Evolutionary conservation across 64 coral and sea anemone genomes (phyloP).

Genomic region (Porites lutea): DNA sequence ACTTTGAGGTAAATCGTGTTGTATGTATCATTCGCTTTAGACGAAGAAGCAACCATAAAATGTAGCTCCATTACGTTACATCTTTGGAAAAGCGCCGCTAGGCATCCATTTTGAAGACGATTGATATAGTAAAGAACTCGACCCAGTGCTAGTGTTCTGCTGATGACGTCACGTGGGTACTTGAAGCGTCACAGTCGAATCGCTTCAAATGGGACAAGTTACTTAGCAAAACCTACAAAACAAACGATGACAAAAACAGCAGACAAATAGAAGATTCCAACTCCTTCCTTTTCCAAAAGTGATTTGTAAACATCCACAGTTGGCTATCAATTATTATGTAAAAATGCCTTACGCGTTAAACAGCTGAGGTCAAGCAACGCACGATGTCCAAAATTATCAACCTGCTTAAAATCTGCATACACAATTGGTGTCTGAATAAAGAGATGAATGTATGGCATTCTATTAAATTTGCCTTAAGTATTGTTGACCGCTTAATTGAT

Average conservation of each 20-base stretch:
- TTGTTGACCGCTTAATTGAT: not conserved
- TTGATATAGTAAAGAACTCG: conserved; percentile 50
- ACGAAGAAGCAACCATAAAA: conserved; percentile 33
- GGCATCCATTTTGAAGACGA: conserved; percentile 91
- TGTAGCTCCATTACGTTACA: conserved; percentile 64
- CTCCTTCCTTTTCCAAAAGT: not conserved
- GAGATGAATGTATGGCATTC: conserved; percentile 1
- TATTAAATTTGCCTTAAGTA: not conserved
- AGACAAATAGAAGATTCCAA: not conserved
- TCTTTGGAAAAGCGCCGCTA: conserved; percentile 9
- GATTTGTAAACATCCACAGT: conserved; percentile 22
- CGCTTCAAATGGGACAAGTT: conserved; percentile 24
- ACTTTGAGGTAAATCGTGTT: conserved; percentile 51
- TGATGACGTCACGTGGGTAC: conserved; percentile 80
- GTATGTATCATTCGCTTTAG: conserved; percentile 58
- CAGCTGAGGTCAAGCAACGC: not conserved
- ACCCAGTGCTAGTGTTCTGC: conserved; percentile 58
- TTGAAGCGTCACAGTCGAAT: conserved; percentile 28
- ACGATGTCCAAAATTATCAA: not conserved
- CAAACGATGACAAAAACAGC: not conserved
- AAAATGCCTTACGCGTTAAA: not conserved
- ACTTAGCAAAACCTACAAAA: not conserved
- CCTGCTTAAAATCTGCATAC: not conserved
- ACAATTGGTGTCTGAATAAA: not conserved
- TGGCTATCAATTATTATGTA: not conserved